Evolutionary conservation across 2,888 invertebrate genomes (phyloP).

Genomic region (Stegana nigrithorax): DNA sequence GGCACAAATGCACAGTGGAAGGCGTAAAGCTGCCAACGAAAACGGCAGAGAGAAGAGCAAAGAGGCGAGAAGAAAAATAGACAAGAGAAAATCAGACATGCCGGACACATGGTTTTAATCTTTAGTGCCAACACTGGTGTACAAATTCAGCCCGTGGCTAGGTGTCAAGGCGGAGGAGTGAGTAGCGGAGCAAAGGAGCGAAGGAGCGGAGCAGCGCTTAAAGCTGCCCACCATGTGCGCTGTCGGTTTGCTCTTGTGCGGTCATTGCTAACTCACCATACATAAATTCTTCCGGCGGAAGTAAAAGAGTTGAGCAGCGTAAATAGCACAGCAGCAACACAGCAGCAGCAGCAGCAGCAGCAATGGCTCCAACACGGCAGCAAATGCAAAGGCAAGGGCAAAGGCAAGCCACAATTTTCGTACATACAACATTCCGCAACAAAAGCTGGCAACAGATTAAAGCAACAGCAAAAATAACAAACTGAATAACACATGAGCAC

Average conservation of each 20-base stretch:
- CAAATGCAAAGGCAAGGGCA: neutral
- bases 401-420: neutral
- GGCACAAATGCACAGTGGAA: no score
- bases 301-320: conserved; percentile 41
- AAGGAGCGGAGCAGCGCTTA: neutral
- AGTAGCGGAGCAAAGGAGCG: neutral
- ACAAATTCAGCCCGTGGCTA: conserved; percentile 59
- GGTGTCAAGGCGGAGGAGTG: conserved; percentile 41
- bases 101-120: conserved; percentile 64
- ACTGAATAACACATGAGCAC: neutral
- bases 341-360: no score
- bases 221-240: no score
- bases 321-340: neutral
- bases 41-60: no score
- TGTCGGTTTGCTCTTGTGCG: conserved; percentile 22
- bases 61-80: neutral
- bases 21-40: no score
- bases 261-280: conserved; percentile 34
- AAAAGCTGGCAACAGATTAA: neutral
- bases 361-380: no score
- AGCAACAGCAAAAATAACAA: neutral
- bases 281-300: conserved; percentile 60
- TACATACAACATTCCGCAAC: neutral
- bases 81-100: conserved; percentile 31
- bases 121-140: conserved; percentile 55